Base-by-base conservation (phyloP, 2,113 vertebrate species). In the Neotoma lepida region DNA sequence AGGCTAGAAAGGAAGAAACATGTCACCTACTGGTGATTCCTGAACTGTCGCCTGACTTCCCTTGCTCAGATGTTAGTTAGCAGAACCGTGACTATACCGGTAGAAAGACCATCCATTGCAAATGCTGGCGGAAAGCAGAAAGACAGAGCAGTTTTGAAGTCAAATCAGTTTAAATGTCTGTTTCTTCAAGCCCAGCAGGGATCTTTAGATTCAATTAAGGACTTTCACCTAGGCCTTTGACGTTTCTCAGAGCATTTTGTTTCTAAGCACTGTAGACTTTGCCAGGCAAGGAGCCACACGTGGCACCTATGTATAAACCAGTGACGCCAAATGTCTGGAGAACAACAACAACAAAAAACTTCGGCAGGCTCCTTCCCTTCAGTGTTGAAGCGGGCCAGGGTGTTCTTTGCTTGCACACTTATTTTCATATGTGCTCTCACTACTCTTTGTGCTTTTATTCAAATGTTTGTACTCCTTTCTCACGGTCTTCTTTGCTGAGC, bases 201-300 rank as follows among this genome's bases (percentile, higher is more conserved):
- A 87, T 89, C 71, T 86, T 91, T 92, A 86, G 74, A 95, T 89
- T 95, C 84, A 87, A 41, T 94, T 86, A 94, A 24, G 84, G 85
- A 44, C 76, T 89, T 92, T 63, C 68, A 90, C 49, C 7, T 6
- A 4, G 20, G 81, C 35, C 26, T 84, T 56, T 61, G 51, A 68
- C n/a, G 61, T 73, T 80, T 56, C 89, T 64, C 41, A 7, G 41
- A 71, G 28, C 41, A 70, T 35, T 84, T 89, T 94, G 68, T 97
- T 96, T 92, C 41, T 74, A 89, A 88, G 71, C 58, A 39, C 61
- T 91, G 74, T 39, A 71, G 81, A 63, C 71, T 74, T 94, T 4
- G 1, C 56, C 30, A 81, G 58, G 64, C 41, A 71, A 93, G 89
- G 90, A 89, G 51, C 30, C 80, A 88, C 54, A 86, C 66, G 66